phyloP scores from a whole-genome alignment of 2,797 vertebrate genomes.

The Poecilia velifera region DNA sequence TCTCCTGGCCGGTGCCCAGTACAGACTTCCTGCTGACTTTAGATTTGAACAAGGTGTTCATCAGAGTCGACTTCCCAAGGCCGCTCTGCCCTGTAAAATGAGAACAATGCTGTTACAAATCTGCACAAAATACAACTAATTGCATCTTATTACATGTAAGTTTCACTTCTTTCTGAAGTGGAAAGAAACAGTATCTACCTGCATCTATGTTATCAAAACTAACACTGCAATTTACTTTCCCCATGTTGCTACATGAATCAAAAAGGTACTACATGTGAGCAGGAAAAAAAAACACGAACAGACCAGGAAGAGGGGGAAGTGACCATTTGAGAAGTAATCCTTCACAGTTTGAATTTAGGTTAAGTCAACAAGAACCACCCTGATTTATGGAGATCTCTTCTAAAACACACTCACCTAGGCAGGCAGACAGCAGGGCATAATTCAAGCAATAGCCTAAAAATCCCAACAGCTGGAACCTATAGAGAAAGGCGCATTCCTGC shows the following conservation, averaged over 20 bases:
- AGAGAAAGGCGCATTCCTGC: neutral
- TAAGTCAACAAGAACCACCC: conserved; percentile 30
- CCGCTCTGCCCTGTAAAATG: conserved; percentile 90
- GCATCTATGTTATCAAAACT: neutral
- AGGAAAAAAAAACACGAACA: neutral
- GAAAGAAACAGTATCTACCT: conserved; percentile 26
- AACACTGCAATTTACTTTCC: neutral
- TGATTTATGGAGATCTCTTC: conserved; percentile 32
- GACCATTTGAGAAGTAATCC: conserved; percentile 7
- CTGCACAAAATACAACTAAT: neutral
- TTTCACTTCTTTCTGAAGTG: conserved; percentile 15
- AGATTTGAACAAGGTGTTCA: conserved; percentile 99
- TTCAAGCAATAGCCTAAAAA: conserved; percentile 14
- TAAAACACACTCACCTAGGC: conserved; percentile 2
- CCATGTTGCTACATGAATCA: neutral
- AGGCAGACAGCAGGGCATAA: neutral
- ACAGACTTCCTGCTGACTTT: conserved; percentile 97
- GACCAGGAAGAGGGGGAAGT: conserved; percentile 26
- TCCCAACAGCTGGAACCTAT: conserved; percentile 16
- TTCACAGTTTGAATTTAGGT: conserved; percentile 45
- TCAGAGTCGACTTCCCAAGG: conserved; percentile 96
- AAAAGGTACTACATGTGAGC: neutral
- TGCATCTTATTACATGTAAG: conserved; percentile 4
- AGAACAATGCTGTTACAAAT: conserved; percentile 21
- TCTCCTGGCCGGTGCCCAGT: conserved; percentile 88